Conservation (phyloP, 2,888 invertebrate species). For the Cheilosia vulpina region DNA sequence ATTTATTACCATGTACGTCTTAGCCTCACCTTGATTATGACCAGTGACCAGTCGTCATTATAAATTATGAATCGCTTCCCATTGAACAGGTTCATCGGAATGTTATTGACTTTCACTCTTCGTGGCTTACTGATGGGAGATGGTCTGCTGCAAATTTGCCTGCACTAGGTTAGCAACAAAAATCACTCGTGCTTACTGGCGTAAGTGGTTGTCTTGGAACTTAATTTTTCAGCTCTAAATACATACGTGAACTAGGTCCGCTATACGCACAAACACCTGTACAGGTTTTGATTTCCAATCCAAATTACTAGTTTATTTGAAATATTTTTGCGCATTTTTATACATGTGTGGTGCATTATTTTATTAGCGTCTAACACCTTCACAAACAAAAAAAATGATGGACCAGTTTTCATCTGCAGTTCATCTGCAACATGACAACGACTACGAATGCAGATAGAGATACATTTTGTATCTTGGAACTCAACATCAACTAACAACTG, state of each 20-base stretch:
- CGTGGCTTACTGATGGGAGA: background rate
- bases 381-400: background rate
- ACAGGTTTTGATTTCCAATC: background rate
- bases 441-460: background rate
- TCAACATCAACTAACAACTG: background rate
- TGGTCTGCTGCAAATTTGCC: background rate
- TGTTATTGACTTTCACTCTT: conserved; percentile 9
- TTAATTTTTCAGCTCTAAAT: background rate
- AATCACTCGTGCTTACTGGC: too few species aligned
- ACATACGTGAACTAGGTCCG: background rate
- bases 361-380: background rate
- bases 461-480: background rate
- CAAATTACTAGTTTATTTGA: background rate
- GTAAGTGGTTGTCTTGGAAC: background rate
- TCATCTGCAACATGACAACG: background rate
- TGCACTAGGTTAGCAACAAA: background rate
- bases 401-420: background rate
- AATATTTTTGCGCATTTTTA: background rate
- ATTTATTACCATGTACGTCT: background rate
- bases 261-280: background rate
- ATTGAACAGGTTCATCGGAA: background rate
- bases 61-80: background rate
- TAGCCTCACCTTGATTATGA: background rate
- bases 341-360: background rate
- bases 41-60: background rate